phyloP scores from a whole-genome alignment of 2,797 vertebrate species.

The Gobio occitaniae region DNA sequence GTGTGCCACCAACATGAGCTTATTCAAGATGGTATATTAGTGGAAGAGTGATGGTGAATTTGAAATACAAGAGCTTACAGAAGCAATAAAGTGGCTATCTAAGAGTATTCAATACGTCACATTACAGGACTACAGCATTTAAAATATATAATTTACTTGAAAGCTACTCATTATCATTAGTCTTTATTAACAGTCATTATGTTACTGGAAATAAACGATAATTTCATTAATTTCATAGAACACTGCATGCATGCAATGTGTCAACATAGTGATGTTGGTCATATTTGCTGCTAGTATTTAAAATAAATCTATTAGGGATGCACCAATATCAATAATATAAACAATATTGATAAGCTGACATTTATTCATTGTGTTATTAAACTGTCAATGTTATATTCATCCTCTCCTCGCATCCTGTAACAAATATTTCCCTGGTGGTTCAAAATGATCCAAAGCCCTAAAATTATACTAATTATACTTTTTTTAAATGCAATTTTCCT shows the following conservation, averaged over 20 bases:
- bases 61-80: constrained; percentile 4
- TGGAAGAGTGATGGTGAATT: neutral
- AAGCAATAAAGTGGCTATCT: neutral
- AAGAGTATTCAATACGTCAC: neutral
- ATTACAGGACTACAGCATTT: neutral
- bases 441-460: too few species aligned
- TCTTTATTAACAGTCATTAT: neutral
- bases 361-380: too few species aligned
- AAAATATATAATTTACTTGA: too few species aligned
- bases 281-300: neutral
- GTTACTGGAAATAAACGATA: neutral
- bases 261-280: neutral
- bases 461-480: too few species aligned
- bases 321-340: neutral
- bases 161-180: neutral
- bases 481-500: too few species aligned
- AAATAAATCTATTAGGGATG: neutral
- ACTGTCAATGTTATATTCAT: too few species aligned
- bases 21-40: constrained; percentile 4
- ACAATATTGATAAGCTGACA: too few species aligned
- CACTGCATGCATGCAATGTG: too few species aligned
- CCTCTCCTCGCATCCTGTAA: too few species aligned
- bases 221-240: too few species aligned
- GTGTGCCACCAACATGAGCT: neutral
- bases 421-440: too few species aligned